These are phyloP conservation scores for Entomobrya multifasciata DNA, from an alignment of 2,888 invertebrate genomes.

Conservation along the genomic window DNA sequence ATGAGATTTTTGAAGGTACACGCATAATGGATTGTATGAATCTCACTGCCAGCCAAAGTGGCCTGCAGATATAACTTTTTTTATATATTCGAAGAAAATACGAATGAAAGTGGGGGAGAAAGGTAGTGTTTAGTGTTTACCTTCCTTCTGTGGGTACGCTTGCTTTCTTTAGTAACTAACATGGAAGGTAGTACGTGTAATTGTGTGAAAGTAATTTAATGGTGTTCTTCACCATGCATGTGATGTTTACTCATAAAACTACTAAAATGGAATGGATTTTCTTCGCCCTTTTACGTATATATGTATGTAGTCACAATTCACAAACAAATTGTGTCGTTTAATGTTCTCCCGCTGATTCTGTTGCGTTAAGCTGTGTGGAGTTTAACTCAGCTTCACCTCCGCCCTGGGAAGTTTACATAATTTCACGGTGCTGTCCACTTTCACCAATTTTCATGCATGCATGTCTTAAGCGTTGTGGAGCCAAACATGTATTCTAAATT, in stretches of 20 bases:
- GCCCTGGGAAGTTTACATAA: background rate
- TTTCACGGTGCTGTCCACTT: no score
- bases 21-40: no score
- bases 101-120: background rate
- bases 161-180: background rate
- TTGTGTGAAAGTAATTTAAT: slow-evolving; percentile 54
- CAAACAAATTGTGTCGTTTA: no score
- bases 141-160: no score
- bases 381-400: background rate
- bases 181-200: slow-evolving; percentile 25
- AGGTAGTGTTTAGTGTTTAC: no score
- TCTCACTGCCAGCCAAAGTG: no score
- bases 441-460: no score
- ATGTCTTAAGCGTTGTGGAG: background rate
- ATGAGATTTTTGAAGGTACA: no score
- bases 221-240: background rate
- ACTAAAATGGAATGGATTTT: slow-evolving; percentile 2
- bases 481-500: background rate
- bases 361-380: background rate
- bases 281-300: background rate
- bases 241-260: slow-evolving; percentile 39
- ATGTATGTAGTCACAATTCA: background rate
- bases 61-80: background rate
- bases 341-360: background rate
- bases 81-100: background rate